These are phyloP conservation scores for Rhopalosiphum nymphaeae DNA, from an alignment of 2,888 invertebrate genomes.

Conservation along the genomic window DNA sequence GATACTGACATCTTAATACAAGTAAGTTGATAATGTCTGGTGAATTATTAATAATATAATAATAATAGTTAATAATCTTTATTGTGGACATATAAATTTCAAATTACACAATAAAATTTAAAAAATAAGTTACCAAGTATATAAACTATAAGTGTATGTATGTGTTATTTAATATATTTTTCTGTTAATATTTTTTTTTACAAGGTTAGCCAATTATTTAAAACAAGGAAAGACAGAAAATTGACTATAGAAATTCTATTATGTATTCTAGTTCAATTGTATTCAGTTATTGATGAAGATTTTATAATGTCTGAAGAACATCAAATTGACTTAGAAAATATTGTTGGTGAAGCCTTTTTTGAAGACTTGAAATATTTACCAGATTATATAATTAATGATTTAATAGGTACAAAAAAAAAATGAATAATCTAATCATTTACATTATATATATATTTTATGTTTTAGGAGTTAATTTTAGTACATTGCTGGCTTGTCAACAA, in stretches of 20 bases:
- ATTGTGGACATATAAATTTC: too few relatives aligned
- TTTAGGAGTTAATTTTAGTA: conserved; percentile 28
- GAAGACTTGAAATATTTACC: conserved; percentile 52
- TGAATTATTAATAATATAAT: neutral
- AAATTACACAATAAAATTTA: too few relatives aligned
- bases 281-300: conserved; percentile 74
- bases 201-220: conserved; percentile 71
- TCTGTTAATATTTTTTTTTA: neutral
- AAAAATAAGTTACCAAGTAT: too few relatives aligned
- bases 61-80: too few relatives aligned
- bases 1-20: conserved; percentile 58
- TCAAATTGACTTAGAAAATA: conserved; percentile 71
- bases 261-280: conserved; percentile 75
- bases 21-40: neutral
- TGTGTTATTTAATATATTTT: neutral
- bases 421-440: neutral
- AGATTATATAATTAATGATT: conserved; percentile 53
- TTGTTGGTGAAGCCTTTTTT: conserved; percentile 45
- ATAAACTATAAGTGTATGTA: neutral
- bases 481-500: conserved; percentile 33
- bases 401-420: conserved; percentile 42
- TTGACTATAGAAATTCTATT: conserved; percentile 75
- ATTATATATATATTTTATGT: neutral
- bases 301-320: conserved; percentile 69
- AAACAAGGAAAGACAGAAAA: conserved; percentile 73